A percentile compares a stretch with the other conserved stretches of the same genome.
Conservation (phyloP, 1,140 invertebrate genomes). For the Lepidostoma basale region DNA sequence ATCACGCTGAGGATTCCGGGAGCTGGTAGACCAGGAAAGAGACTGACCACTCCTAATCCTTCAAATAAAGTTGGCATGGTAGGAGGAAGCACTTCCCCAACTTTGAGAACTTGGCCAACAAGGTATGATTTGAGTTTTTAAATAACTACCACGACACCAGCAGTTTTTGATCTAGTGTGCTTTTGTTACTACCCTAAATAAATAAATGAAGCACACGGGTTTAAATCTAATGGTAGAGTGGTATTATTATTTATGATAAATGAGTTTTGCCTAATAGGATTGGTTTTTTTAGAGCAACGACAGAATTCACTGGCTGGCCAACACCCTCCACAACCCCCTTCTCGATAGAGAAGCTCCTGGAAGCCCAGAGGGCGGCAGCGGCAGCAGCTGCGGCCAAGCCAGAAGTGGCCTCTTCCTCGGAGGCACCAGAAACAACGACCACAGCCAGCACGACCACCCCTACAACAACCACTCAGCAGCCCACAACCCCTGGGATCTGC, state of each 20-base stretch:
- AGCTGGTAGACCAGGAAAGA: constrained; percentile 66
- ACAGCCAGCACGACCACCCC: constrained; percentile 75
- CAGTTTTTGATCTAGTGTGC: no score
- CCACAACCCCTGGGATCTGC: constrained; percentile 83
- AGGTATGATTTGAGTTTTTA: no score
- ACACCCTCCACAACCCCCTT: constrained; percentile 83
- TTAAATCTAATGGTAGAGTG: background rate
- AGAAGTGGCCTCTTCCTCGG: constrained; percentile 53
- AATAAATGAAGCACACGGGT: no score
- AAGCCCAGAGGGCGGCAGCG: constrained; percentile 71
- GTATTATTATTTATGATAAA: no score
- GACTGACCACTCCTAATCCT: constrained; percentile 65
- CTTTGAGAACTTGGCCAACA: constrained; percentile 81
- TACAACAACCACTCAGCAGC: constrained; percentile 75
- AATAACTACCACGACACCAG: no score
- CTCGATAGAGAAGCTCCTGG: constrained; percentile 79
- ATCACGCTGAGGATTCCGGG: constrained; percentile 81
- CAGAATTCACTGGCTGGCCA: constrained; percentile 88
- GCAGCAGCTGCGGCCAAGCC: constrained; percentile 51
- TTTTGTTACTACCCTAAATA: background rate
- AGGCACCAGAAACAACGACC: constrained; percentile 65
- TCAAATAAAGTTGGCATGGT: constrained; percentile 46
- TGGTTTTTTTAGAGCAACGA: constrained; percentile 71
- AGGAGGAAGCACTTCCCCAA: constrained; percentile 63
- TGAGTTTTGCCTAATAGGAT: background rate